A percentile compares a stretch with the other conserved stretches of the same genome.
Conservation (phyloP, 2,888 invertebrate genomes). For the Brenthis daphne region DNA sequence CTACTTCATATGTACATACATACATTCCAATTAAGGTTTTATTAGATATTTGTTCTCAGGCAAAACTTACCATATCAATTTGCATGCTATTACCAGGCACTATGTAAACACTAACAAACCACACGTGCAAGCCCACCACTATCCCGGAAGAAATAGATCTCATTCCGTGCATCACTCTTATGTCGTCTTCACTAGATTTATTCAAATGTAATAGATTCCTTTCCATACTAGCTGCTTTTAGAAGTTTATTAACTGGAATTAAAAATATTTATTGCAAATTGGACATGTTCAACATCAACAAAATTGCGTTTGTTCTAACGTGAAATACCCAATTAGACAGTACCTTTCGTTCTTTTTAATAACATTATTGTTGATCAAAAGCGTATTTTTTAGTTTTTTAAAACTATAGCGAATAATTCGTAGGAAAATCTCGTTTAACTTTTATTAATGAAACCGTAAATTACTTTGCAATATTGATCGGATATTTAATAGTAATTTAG, state of each 20-base stretch:
- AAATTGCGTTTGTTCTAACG: not conserved
- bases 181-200: conserved; percentile 43
- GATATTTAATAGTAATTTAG: too few relatives aligned
- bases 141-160: conserved; percentile 35
- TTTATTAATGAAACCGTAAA: too few relatives aligned
- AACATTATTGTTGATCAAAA: too few relatives aligned
- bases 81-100: conserved; percentile 44
- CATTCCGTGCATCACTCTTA: conserved; percentile 46
- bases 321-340: too few relatives aligned
- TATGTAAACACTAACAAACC: conserved; percentile 27
- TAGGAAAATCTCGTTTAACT: too few relatives aligned
- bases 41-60: too few relatives aligned
- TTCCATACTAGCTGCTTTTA: conserved; percentile 44
- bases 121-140: conserved; percentile 41
- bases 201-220: conserved; percentile 46
- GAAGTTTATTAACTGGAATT: conserved; percentile 17
- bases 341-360: too few relatives aligned
- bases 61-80: conserved; percentile 44
- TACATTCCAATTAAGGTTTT: too few relatives aligned
- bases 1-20: too few relatives aligned
- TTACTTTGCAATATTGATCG: too few relatives aligned
- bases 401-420: too few relatives aligned
- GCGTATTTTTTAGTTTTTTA: too few relatives aligned
- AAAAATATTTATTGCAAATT: not conserved
- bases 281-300: not conserved